Percentiles rank a stretch among this genome's conserved stretches.
These are phyloP conservation scores for Microtus obscurus DNA, from an alignment of 2,797 vertebrate species.

Conservation along the genomic window DNA sequence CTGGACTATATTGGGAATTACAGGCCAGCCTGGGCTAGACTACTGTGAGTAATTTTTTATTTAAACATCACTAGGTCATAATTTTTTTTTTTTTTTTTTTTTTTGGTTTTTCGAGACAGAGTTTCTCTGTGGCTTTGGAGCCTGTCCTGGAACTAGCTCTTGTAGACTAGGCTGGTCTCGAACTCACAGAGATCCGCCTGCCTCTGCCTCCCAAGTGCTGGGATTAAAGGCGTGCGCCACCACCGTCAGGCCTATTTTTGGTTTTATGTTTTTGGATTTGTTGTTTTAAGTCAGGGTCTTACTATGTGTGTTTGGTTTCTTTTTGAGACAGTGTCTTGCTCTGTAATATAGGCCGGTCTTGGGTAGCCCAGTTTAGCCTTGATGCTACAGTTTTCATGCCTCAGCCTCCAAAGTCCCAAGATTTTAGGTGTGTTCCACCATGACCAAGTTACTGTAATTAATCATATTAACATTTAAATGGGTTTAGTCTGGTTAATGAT, in stretches of 20 bases:
- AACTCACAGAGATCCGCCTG: too few relatives aligned
- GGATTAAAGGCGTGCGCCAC: too few relatives aligned
- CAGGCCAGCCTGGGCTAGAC: neutral
- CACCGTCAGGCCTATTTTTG: too few relatives aligned
- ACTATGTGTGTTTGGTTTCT: neutral
- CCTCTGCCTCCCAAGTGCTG: too few relatives aligned
- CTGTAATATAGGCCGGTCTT: neutral
- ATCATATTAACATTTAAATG: constrained; percentile 20
- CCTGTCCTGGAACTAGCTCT: too few relatives aligned
- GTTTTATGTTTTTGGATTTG: neutral
- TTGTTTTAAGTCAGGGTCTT: neutral
- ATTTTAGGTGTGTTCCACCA: neutral
- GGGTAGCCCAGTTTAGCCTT: neutral
- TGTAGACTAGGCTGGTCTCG: too few relatives aligned
- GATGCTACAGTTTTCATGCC: neutral
- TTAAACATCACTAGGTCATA: neutral
- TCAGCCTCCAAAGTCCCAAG: neutral
- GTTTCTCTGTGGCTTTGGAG: too few relatives aligned
- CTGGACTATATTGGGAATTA: neutral
- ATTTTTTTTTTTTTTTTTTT: too few relatives aligned
- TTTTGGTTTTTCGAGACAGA: too few relatives aligned
- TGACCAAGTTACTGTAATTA: neutral
- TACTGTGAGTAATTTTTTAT: constrained; percentile 23
- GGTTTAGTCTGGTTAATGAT: constrained; percentile 50
- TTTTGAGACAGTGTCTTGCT: neutral